Base-by-base conservation (phyloP, 2,888 invertebrate species). In the Cosmopolites sordidus region DNA sequence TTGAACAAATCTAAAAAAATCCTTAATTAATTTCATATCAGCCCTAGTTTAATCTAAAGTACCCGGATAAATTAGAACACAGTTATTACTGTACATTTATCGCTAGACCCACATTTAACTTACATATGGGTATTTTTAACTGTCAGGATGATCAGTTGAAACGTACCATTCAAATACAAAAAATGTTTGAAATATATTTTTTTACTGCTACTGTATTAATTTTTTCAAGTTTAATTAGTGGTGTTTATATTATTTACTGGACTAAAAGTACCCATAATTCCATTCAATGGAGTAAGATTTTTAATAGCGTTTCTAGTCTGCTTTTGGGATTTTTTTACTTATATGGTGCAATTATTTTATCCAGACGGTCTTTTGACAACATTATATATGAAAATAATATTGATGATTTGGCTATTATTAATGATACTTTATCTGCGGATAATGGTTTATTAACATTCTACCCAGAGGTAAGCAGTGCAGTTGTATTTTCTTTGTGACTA, bases 1-100 rank as follows among this genome's bases (percentile, higher is more conserved):
- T 61, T 72, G 70, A 42, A 72, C 65, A 53, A 66, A 72, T 48
- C 73, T 73, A 48, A 51, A 67, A 67, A 50, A 53, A 43, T 5
- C 22, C 4, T 5, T 8, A 8, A 22, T 22, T 22, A 3, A 22
- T 27, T 16, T 16, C 15, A 17, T 12, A 39, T 15, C 6, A 45
- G 41, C 8, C 22, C 22, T 8, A 22, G 3, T 22, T 22, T n/a
- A n/a, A n/a, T n/a, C n/a, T n/a, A n/a, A 22, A 12, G 33, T 12
- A 11, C 5, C 8, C 22, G 15, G 43, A 43, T 49, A 49, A 37
- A 37, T 6, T 9, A 2, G n/a, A 27, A 43, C 11, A 49, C 49
- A 33, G 48, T 48, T 48, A 48, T 33, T 42, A 30, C 42, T 41
- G 33, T 48, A 48, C 3, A 18, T 33, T 33, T 47, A 40, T 47